phyloP scores from a whole-genome alignment of 1,140 invertebrate genomes.

The Triops longicaudatus region DNA sequence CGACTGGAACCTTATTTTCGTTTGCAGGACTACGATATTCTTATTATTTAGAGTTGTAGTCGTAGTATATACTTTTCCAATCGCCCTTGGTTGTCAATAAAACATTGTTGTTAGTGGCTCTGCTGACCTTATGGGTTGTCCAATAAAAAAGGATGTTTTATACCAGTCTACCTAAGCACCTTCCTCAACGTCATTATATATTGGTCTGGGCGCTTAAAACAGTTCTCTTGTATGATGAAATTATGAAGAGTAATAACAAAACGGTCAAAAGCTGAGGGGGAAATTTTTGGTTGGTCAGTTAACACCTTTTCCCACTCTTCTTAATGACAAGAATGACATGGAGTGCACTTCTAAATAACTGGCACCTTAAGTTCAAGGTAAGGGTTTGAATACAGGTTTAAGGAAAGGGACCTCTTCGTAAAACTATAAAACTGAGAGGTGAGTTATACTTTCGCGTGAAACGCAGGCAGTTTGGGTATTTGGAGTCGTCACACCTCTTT shows the following conservation, averaged over 20 bases:
- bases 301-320: background rate
- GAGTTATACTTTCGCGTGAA: slow-evolving; percentile 12
- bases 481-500: background rate
- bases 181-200: background rate
- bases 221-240: background rate
- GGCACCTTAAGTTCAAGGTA: background rate
- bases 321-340: background rate
- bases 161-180: background rate
- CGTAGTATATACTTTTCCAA: background rate
- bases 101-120: background rate
- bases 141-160: background rate
- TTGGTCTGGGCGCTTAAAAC: background rate
- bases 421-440: background rate
- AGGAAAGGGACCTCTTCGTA: background rate
- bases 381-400: background rate
- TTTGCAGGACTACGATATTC: too few species aligned
- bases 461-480: background rate
- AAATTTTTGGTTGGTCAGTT: background rate
- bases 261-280: background rate
- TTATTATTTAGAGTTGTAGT: background rate
- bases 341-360: background rate
- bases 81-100: background rate
- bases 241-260: background rate
- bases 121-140: background rate
- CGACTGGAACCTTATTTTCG: too few species aligned